Evolutionary conservation across 2,888 invertebrate genomes (phyloP), one percentile per base, ranked within the genome.

Genomic region (Acleris holmiana): DNA sequence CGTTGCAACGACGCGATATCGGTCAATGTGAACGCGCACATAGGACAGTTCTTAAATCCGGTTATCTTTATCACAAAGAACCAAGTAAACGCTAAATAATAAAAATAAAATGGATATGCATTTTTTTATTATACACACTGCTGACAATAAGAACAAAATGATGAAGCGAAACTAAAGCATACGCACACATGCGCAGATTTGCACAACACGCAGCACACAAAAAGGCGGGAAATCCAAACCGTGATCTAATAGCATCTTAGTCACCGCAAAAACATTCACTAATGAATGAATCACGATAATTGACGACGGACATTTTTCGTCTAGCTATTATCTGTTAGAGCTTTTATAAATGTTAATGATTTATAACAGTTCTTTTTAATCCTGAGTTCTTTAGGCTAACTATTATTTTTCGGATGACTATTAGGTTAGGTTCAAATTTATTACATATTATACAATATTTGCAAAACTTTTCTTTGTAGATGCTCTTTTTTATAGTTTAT

Each of bases 221-320:
- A 55, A 25, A 56, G 17, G 48, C 41, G 61, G 56, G 49, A 48
- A 54, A 40, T 23, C 49, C 49, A 25, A 8, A 18, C 21, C 44
- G 48, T 57, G 40, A 53, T 41, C 21, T 54, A 54, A 53, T 69
- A 61, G 64, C 35, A 44, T 44, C 69, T 69, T 70, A 69, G 69
- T 72, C 71, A 71, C 54, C 21, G 61, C 66, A 69, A 72, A 72
- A 71, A 68, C 65, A 58, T 41, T 64, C 51, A 54, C 23, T 44
- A 19, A 18, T 55, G n/a, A 55, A 44, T 17, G 50, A 56, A 21
- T 46, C 49, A 55, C 25, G 15, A 18, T 23, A 18, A 21, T 48
- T 40, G 40, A 48, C 55, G 40, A 23, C 48, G 25, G 17, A 18
- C 21, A 46, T 57, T 57, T n/a, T 58, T 63, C 40, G 63, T 62